phyloP scores from a whole-genome alignment of 1,140 invertebrate species.

The Drosophila nasuta region DNA sequence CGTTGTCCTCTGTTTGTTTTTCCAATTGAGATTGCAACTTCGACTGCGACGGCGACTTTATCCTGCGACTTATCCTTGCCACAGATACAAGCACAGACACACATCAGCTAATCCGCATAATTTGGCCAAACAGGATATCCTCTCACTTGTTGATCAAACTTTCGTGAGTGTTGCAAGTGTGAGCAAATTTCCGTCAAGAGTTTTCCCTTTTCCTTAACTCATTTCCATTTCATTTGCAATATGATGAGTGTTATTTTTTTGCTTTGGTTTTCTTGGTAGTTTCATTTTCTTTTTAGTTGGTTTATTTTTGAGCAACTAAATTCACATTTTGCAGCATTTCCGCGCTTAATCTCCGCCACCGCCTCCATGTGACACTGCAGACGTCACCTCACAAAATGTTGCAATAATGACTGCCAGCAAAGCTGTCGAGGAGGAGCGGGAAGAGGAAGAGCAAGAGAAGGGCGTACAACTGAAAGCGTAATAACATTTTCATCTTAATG shows the following conservation, averaged over 20 bases:
- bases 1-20: slow-evolving; percentile 11
- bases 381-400: slow-evolving; percentile 67
- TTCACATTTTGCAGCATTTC: slow-evolving; percentile 65
- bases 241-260: background rate
- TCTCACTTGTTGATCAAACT: slow-evolving; percentile 74
- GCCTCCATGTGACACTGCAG: slow-evolving; percentile 44
- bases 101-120: slow-evolving; percentile 65
- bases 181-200: slow-evolving; percentile 66
- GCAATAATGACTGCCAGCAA: slow-evolving; percentile 65
- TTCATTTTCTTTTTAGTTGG: slow-evolving; percentile 11
- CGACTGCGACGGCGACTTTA: slow-evolving; percentile 42
- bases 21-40: slow-evolving; percentile 29
- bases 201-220: slow-evolving; percentile 37
- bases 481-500: slow-evolving; percentile 79
- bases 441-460: background rate
- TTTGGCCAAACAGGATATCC: slow-evolving; percentile 49
- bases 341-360: slow-evolving; percentile 72
- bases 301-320: slow-evolving; percentile 40
- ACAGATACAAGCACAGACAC: no score
- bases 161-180: slow-evolving; percentile 36
- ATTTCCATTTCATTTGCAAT: slow-evolving; percentile 26
- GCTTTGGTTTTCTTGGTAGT: slow-evolving; percentile 14
- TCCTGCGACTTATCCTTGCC: slow-evolving; percentile 36
- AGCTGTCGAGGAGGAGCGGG: background rate
- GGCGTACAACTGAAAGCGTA: slow-evolving; percentile 45